Conservation (phyloP, 2,888 invertebrate genomes). For the Cyrtodaria siliqua region DNA sequence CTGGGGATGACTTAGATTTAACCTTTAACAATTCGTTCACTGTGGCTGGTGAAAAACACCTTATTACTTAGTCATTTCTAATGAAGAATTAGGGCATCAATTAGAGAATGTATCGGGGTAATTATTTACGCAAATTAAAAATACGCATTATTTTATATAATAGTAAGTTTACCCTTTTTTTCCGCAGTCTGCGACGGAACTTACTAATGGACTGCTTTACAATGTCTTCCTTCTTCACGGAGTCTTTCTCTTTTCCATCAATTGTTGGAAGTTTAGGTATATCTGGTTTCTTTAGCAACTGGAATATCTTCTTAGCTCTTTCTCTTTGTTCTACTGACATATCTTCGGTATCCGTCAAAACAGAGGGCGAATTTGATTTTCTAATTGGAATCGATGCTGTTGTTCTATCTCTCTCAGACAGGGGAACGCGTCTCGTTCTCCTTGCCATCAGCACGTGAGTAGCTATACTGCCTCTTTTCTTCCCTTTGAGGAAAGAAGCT, state of each 20-base stretch:
- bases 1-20: too few relatives aligned
- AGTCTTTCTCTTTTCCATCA: conserved; percentile 15
- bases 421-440: neutral
- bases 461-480: conserved; percentile 51
- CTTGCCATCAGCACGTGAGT: conserved; percentile 54
- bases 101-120: too few relatives aligned
- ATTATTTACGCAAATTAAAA: too few relatives aligned
- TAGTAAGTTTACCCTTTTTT: conserved; percentile 23
- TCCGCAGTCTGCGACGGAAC: conserved; percentile 8
- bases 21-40: too few relatives aligned
- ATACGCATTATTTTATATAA: too few relatives aligned
- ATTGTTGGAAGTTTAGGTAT: conserved; percentile 14
- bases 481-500: conserved; percentile 35
- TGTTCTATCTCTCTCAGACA: neutral
- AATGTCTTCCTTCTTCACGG: conserved; percentile 18
- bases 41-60: too few relatives aligned
- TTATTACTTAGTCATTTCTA: too few relatives aligned
- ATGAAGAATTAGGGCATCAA: too few relatives aligned
- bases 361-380: conserved; percentile 1
- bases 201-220: conserved; percentile 19
- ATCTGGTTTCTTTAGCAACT: conserved; percentile 41
- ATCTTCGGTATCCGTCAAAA: conserved; percentile 21
- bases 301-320: conserved; percentile 33
- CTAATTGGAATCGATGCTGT: conserved; percentile 9
- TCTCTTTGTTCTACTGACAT: conserved; percentile 41